These are phyloP conservation scores for Mamestra brassicae DNA, from an alignment of 2,888 invertebrate species.

Conservation along the genomic window DNA sequence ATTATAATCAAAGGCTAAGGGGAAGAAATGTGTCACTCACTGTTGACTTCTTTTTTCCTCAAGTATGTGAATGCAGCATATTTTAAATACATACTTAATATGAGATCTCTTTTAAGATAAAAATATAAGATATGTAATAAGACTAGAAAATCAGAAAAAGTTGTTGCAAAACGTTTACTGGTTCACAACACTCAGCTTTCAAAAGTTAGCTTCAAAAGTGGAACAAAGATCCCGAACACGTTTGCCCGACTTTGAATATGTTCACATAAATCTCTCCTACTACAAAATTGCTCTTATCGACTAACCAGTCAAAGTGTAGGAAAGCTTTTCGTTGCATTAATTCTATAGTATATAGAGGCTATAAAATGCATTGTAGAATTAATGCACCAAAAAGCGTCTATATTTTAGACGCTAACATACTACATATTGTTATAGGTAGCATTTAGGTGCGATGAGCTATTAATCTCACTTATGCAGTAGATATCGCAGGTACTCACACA, in stretches of 20 bases:
- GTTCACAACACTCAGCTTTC: neutral
- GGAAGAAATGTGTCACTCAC: conserved; percentile 43
- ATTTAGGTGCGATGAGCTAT: conserved; percentile 22
- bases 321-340: conserved; percentile 5
- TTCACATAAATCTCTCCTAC: conserved; percentile 1
- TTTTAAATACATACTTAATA: neutral
- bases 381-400: too few species aligned
- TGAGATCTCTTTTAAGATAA: neutral
- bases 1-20: conserved; percentile 47
- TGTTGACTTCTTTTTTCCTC: conserved; percentile 15
- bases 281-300: neutral
- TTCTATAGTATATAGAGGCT: neutral
- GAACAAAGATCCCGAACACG: conserved; percentile 12
- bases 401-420: neutral
- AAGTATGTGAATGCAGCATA: neutral
- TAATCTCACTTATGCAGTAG: conserved; percentile 36
- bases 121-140: neutral
- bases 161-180: neutral
- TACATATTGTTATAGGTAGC: conserved; percentile 6
- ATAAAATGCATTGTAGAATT: too few species aligned
- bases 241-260: neutral
- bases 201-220: neutral
- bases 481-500: conserved; percentile 27
- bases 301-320: conserved; percentile 1
- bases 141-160: neutral